These are phyloP conservation scores for Crocuta crocuta DNA, from an alignment of 2,113 vertebrate genomes.

Conservation along the genomic window DNA sequence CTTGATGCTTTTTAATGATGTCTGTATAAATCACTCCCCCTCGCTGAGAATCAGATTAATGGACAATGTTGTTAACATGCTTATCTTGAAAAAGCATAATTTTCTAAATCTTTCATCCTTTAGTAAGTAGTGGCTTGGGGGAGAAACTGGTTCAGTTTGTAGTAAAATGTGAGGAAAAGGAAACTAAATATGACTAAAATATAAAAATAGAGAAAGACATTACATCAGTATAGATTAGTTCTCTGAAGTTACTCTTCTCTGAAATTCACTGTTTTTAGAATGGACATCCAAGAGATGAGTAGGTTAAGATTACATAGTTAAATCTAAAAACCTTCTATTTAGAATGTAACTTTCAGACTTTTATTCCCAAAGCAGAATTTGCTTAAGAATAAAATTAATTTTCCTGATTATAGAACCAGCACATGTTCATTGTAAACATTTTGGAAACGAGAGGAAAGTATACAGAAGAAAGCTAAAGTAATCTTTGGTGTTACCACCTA, in stretches of 20 bases:
- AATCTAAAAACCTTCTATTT: background rate
- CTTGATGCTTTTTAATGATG: background rate
- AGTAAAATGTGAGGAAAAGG: conserved; percentile 3
- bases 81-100: conserved; percentile 54
- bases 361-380: background rate
- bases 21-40: background rate
- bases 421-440: background rate
- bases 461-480: background rate
- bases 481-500: background rate
- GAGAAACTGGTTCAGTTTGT: background rate
- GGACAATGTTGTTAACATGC: background rate
- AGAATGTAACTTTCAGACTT: background rate
- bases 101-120: background rate
- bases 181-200: background rate
- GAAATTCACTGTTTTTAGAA: background rate
- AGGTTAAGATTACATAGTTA: background rate
- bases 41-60: background rate
- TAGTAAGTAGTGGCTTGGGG: background rate
- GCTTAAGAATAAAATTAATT: background rate
- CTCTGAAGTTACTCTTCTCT: background rate
- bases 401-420: background rate
- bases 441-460: background rate
- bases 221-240: background rate
- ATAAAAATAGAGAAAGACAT: background rate
- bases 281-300: background rate